Base-by-base conservation (phyloP, 1,140 invertebrate species). In the Drosophila busckii region DNA sequence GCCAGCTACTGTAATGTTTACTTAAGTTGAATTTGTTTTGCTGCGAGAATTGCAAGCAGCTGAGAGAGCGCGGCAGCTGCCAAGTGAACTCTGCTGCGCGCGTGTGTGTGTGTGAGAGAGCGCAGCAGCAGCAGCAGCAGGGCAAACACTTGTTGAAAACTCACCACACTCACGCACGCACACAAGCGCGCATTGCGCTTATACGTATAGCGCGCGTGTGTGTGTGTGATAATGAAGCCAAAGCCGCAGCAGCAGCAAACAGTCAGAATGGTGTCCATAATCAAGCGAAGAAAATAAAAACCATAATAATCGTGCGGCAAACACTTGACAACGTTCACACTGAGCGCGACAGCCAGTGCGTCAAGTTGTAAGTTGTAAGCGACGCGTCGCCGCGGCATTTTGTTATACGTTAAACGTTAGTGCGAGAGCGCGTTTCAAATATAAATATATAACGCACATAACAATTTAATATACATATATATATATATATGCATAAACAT, bases 61-160 rank as follows among this genome's bases (percentile, higher is more conserved):
- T 25, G 5, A 29, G 52, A 70, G 56, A 67, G 67, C 35, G 32
- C 26, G 15, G 12, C 55, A 8, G 25, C 3, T 5, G 25, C 34
- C 6, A 20, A 29, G 41, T 9, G n/a, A 13, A 12, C 10, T 10
- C 22, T n/a, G 4, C 2, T 25, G 20, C 17, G 12, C 9, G n/a
- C 31, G 26, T 3, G 15, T 34, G 37, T 1, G 56, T 40, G 26
- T 63, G 52, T 40, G 41, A 31, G 48, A 46, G 41, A 42, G 9
- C 26, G 29, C 31, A 6, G 15, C 31, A 12, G 49, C 50, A 34
- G 53, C n/a, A n/a, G n/a, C n/a, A n/a, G n/a, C n/a, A n/a, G n/a
- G n/a, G 16, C 62, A 63, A 63, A 70, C 75, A 80, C 73, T 80
- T 80, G 71, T 80, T 78, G 68, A 37, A 54, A 78, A 82, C 68